Conservation (phyloP, 2,888 invertebrate species). For the Schizotus pectinicornis region DNA sequence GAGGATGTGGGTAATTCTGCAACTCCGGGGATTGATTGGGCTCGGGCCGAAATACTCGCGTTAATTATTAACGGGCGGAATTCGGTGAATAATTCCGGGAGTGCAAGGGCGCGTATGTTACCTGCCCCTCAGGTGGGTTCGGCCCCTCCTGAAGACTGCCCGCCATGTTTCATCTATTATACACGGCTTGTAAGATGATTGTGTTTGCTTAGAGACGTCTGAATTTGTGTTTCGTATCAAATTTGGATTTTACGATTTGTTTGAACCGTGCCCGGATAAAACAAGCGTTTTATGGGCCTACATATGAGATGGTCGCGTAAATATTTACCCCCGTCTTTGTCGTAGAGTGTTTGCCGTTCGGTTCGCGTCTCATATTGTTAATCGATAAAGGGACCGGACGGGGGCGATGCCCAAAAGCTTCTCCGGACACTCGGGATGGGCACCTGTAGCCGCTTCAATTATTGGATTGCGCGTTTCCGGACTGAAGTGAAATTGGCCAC, state of each 20-base stretch:
- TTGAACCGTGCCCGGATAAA: slow-evolving; percentile 25
- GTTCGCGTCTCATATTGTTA: neutral
- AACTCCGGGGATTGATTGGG: slow-evolving; percentile 21
- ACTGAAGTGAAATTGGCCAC: no score
- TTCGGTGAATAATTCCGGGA: slow-evolving; percentile 23
- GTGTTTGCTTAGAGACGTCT: slow-evolving; percentile 24
- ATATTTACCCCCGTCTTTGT: slow-evolving; percentile 20
- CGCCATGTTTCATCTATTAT: slow-evolving; percentile 23
- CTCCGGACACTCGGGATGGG: no score
- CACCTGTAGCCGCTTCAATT: no score
- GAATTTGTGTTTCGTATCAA: slow-evolving; percentile 28
- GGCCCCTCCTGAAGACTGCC: slow-evolving; percentile 8
- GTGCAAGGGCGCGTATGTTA: slow-evolving; percentile 13
- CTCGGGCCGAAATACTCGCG: slow-evolving; percentile 11
- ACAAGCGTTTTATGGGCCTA: slow-evolving; percentile 24
- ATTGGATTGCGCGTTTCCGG: no score
- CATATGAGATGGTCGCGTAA: slow-evolving; percentile 25
- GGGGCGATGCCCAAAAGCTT: no score
- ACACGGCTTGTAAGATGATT: slow-evolving; percentile 21
- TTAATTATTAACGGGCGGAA: slow-evolving; percentile 29
- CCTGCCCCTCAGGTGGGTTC: slow-evolving; percentile 21
- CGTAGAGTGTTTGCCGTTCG: slow-evolving; percentile 16
- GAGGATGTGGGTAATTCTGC: slow-evolving; percentile 6
- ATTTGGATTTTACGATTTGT: slow-evolving; percentile 29
- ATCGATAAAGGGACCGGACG: neutral